phyloP scores from a whole-genome alignment of 1,140 invertebrate species.

The Scaptomyza hsui region DNA sequence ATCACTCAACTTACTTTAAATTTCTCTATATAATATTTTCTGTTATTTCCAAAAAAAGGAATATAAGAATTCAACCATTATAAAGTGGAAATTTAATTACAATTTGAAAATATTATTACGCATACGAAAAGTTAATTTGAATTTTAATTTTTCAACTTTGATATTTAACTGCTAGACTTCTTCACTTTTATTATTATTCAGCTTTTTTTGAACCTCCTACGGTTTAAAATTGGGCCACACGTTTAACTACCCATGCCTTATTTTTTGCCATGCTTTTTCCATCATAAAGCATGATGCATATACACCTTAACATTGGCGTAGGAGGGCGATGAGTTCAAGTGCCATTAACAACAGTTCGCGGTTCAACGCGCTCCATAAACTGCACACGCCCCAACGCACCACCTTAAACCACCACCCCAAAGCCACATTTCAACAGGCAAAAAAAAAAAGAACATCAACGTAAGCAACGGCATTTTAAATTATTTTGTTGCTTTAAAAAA shows the following conservation, averaged over 20 bases:
- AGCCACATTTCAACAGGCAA: constrained; percentile 37
- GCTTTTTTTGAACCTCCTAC: background rate
- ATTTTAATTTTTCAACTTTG: background rate
- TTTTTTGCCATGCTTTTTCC: background rate
- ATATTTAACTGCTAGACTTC: background rate
- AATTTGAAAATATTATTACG: no score
- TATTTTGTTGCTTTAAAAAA: constrained; percentile 29
- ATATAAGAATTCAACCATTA: no score
- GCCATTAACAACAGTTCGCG: constrained; percentile 68
- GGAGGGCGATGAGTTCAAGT: constrained; percentile 60
- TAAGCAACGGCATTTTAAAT: constrained; percentile 28
- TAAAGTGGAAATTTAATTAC: no score
- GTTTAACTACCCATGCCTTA: background rate
- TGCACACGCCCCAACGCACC: constrained; percentile 29
- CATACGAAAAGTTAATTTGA: background rate
- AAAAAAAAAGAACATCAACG: background rate
- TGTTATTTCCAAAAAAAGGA: no score
- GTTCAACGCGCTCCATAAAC: constrained; percentile 72
- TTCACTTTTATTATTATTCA: background rate
- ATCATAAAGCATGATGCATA: constrained; percentile 3
- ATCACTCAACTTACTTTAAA: no score
- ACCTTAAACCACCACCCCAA: background rate
- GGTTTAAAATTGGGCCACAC: background rate
- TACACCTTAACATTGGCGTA: constrained; percentile 21
- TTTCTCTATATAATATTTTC: no score